Percentiles rank a stretch among this genome's conserved stretches.
phyloP scores from a whole-genome alignment of 1,140 invertebrate genomes.

The Condylostylus longicornis region DNA sequence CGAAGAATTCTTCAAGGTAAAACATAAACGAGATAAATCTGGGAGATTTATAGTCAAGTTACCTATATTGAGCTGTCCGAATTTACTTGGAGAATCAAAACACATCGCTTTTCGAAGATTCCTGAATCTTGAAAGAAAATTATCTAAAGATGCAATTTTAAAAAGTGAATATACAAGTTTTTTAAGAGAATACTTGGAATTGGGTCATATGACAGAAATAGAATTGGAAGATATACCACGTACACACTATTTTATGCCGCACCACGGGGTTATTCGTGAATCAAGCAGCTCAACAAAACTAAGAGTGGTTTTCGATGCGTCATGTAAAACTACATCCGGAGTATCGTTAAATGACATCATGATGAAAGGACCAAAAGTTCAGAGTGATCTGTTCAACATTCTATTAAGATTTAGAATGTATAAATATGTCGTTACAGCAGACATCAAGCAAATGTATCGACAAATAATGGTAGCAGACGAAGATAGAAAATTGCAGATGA shows the following conservation, averaged over 20 bases:
- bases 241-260: constrained; percentile 21
- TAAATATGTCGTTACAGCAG: constrained; percentile 13
- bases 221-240: too few relatives aligned
- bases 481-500: constrained; percentile 1
- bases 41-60: too few relatives aligned
- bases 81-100: too few relatives aligned
- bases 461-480: constrained; percentile 4
- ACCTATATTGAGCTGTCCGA: too few relatives aligned
- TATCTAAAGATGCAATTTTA: too few relatives aligned
- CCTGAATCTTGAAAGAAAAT: too few relatives aligned
- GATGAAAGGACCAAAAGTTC: constrained; percentile 18
- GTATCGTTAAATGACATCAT: constrained; percentile 23
- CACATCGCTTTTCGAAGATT: too few relatives aligned
- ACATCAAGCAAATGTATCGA: constrained; percentile 23
- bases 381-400: constrained; percentile 22
- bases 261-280: constrained; percentile 25
- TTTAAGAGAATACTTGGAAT: background rate
- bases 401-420: constrained; percentile 20
- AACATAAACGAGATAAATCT: too few relatives aligned
- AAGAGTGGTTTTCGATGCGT: constrained; percentile 24
- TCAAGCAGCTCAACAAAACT: constrained; percentile 19
- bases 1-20: too few relatives aligned
- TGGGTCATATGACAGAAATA: background rate
- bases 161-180: too few relatives aligned
- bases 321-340: constrained; percentile 9